Percentiles rank a stretch among this genome's conserved stretches.
Evolutionary conservation across 2,113 vertebrate genomes (phyloP).

Genomic region (Chlamydotis undulata): DNA sequence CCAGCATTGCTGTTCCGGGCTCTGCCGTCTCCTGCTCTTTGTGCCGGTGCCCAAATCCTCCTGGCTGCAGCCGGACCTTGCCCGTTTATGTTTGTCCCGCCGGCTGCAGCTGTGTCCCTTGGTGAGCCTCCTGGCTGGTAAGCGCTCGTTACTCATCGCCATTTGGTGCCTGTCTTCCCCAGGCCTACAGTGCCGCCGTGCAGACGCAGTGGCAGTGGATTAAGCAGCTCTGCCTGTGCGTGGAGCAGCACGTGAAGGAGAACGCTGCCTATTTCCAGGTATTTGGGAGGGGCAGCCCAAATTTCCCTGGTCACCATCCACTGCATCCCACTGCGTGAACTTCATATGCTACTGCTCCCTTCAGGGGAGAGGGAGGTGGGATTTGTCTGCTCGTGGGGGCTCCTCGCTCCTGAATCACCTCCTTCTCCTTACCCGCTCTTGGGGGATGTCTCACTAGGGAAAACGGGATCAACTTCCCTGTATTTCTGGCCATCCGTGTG

Average conservation of each 20-base stretch:
- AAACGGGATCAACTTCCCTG: neutral
- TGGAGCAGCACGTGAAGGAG: slow-evolving; percentile 94
- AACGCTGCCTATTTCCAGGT: slow-evolving; percentile 95
- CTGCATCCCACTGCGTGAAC: neutral
- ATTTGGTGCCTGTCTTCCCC: neutral
- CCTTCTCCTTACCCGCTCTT: neutral
- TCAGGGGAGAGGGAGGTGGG: neutral
- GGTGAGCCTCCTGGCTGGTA: neutral
- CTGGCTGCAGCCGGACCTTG: neutral
- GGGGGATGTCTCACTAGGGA: neutral
- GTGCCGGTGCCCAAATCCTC: neutral
- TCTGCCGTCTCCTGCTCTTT: neutral
- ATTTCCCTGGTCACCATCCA: fast-evolving
- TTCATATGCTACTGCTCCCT: neutral
- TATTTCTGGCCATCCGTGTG: fast-evolving
- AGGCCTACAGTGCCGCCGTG: slow-evolving; percentile 95
- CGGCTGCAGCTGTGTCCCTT: neutral
- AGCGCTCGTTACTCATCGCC: fast-evolving
- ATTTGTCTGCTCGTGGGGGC: neutral
- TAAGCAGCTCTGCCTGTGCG: slow-evolving; percentile 90
- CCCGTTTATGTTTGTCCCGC: neutral
- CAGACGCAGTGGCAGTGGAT: slow-evolving; percentile 97
- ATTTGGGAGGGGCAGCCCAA: neutral
- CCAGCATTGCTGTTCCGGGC: fast-evolving
- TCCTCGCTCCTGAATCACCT: neutral